Evolutionary conservation across 2,888 invertebrate species (phyloP), one percentile per base, ranked within the genome.

Genomic region (Ceratothoa steindachneri): DNA sequence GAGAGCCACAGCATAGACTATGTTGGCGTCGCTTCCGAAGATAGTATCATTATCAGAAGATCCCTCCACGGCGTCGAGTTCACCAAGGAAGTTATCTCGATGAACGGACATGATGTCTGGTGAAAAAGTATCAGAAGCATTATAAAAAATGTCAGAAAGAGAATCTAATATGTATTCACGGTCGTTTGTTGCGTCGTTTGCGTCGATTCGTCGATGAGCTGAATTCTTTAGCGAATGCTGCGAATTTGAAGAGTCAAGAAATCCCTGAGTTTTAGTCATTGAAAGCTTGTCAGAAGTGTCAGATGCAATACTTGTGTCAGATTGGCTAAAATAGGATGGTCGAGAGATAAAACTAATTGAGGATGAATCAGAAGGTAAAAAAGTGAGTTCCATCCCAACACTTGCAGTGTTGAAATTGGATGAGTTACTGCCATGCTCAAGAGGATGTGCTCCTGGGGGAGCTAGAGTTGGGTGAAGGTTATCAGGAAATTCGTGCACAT

Each of bases 1-100:
- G n/a, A 60, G 19, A 60, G 60, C 60, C 2, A 60, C 60, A 7
- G 60, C 60, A 60, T 60, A 60, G 12, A 60, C 24, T 60, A 60
- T 24, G 27, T 60, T n/a, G n/a, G 60, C 60, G 24, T 24, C 24
- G 27, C 60, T 60, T 60, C 60, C 60, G 1, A 22, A 24, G 60
- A 22, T 22, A 24, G 60, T 60, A 22, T 24, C 60, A 24, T 60
- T 60, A 41, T 41, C 15, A 41, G 15, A 15, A 15, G 15, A 5
- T 41, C 41, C 41, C 15, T 41, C n/a, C n/a, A n/a, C 41, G 60
- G 19, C 24, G 60, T 3, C 27, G 24, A 22, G 12, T 22, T 60
- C 19, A 60, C 24, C 60, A 24, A 22, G 24, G 27, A 12, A 24
- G 24, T 60, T 60, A 60, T 60, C 60, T 60, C 24, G 60, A 60